Evolutionary conservation across 2,113 vertebrate genomes (phyloP).

Genomic region (Charadrius vociferus): DNA sequence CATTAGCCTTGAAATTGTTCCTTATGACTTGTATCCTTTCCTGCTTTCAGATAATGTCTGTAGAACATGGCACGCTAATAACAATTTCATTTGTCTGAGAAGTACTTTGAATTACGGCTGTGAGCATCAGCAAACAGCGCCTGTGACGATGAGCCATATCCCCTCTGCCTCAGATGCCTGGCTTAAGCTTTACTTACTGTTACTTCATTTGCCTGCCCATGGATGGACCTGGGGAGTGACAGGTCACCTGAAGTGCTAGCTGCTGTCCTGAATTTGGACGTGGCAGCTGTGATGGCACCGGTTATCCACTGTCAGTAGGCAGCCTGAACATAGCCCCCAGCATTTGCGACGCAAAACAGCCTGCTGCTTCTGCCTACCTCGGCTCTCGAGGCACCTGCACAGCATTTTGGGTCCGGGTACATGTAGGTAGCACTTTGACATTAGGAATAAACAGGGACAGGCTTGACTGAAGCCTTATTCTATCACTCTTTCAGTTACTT

Average conservation of each 20-base stretch:
- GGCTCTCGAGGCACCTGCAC: rapidly evolving
- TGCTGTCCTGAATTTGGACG: background rate
- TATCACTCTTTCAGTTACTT: background rate
- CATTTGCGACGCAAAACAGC: background rate
- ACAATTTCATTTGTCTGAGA: background rate
- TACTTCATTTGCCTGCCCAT: background rate
- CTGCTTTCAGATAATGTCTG: background rate
- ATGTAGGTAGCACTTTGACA: rapidly evolving
- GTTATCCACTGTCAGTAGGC: background rate
- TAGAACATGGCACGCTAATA: background rate
- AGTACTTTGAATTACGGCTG: background rate
- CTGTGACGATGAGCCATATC: rapidly evolving
- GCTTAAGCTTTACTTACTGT: background rate
- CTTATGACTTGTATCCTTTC: background rate
- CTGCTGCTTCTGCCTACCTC: background rate
- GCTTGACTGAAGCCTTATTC: background rate
- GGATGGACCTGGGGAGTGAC: background rate
- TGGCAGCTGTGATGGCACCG: background rate
- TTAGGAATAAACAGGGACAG: background rate
- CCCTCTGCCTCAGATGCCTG: background rate
- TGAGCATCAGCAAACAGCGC: rapidly evolving
- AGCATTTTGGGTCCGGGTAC: background rate
- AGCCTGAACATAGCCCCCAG: background rate
- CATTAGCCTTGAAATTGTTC: background rate
- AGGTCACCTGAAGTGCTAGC: background rate